Evolutionary conservation across 2,888 invertebrate genomes (phyloP).

Genomic region (Liopterus haemorrhoidalis): DNA sequence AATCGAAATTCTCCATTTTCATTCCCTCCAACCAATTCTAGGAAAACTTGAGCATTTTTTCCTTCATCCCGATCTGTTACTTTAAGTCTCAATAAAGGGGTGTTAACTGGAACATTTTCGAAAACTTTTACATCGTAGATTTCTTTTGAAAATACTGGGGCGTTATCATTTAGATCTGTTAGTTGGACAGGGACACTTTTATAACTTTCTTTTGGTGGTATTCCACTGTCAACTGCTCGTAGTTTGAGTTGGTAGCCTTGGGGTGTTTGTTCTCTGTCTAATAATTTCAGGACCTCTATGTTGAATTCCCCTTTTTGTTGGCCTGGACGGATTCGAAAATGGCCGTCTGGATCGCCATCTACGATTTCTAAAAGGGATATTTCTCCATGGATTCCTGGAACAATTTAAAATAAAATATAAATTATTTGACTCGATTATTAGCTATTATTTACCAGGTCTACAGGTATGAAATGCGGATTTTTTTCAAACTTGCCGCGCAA

Average conservation of each 20-base stretch:
- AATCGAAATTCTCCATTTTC: constrained; percentile 82
- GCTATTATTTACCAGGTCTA: too few relatives aligned
- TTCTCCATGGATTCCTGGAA: constrained; percentile 64
- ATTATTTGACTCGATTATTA: too few relatives aligned
- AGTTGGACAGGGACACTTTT: constrained; percentile 76
- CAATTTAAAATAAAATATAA: too few relatives aligned
- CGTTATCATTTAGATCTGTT: constrained; percentile 76
- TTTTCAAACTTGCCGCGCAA: too few relatives aligned
- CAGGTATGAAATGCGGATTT: too few relatives aligned
- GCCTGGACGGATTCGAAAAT: constrained; percentile 70
- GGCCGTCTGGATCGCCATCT: constrained; percentile 84
- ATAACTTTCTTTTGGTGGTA: constrained; percentile 70
- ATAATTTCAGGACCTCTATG: constrained; percentile 68
- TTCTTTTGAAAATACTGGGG: constrained; percentile 80
- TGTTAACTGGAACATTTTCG: constrained; percentile 83
- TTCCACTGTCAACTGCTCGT: constrained; percentile 76
- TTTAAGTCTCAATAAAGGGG: constrained; percentile 80
- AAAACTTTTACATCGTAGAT: constrained; percentile 81
- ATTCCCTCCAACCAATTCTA: constrained; percentile 88
- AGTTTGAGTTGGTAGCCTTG: constrained; percentile 83
- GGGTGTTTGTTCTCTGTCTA: constrained; percentile 73
- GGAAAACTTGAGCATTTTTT: constrained; percentile 73
- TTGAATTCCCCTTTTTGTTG: constrained; percentile 65
- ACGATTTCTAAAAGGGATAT: constrained; percentile 77
- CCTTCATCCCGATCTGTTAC: constrained; percentile 81